phyloP scores from a whole-genome alignment of 2,113 vertebrate species.

The Psammodynastes pulverulentus region DNA sequence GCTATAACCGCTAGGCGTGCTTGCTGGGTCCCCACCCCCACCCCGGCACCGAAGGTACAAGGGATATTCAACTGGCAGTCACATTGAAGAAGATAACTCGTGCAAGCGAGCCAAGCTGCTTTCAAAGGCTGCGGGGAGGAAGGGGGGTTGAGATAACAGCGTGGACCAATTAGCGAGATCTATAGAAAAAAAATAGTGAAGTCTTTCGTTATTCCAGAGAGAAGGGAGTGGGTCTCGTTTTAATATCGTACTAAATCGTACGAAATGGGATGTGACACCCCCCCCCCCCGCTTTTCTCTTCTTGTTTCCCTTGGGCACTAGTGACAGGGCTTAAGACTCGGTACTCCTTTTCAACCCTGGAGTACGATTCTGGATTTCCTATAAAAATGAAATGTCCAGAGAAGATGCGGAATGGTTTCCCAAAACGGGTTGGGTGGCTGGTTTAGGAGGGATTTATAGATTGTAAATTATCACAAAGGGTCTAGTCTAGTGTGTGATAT shows the following conservation, averaged over 20 bases:
- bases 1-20: background rate
- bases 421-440: background rate
- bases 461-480: background rate
- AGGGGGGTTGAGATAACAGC: background rate
- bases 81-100: background rate
- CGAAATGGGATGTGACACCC: background rate
- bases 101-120: background rate
- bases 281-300: background rate
- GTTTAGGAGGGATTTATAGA: background rate
- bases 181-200: background rate
- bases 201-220: background rate
- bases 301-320: background rate
- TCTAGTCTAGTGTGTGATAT: too few relatives aligned
- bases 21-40: background rate
- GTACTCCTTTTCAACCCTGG: background rate
- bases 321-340: background rate
- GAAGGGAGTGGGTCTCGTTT: background rate
- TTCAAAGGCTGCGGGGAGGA: background rate
- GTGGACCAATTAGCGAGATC: background rate
- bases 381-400: background rate
- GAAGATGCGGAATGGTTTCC: background rate
- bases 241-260: background rate
- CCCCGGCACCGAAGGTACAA: background rate
- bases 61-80: background rate
- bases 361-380: background rate